Percentiles rank a stretch among this genome's conserved stretches.
Evolutionary conservation across 2,113 vertebrate species (phyloP).

Genomic region (Chunga burmeisteri): DNA sequence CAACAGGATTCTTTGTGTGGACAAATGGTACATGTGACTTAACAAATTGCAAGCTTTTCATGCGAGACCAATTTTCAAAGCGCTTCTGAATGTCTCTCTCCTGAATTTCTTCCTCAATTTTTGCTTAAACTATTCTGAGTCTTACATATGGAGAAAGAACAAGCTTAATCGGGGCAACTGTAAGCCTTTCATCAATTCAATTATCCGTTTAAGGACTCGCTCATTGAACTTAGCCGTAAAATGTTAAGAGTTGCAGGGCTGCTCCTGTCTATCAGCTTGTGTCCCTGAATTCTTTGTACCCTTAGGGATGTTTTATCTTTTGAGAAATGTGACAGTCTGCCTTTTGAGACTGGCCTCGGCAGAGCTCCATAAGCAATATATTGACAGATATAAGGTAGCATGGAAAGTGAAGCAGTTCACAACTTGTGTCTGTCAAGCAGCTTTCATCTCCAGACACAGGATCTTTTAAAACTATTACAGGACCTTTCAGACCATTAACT

Average conservation of each 20-base stretch:
- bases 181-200: slow-evolving; percentile 45
- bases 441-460: not conserved
- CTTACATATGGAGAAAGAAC: slow-evolving; percentile 9
- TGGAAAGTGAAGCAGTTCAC: not conserved
- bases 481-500: not conserved
- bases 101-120: slow-evolving; percentile 13
- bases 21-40: not conserved
- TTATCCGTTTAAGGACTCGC: slow-evolving; percentile 15
- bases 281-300: slow-evolving; percentile 36
- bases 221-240: slow-evolving; percentile 46
- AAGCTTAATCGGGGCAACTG: not conserved
- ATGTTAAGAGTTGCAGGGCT: not conserved
- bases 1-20: not conserved
- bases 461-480: not conserved
- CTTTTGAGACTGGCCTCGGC: slow-evolving; percentile 16
- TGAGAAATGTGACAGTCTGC: slow-evolving; percentile 29
- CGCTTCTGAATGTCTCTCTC: not conserved
- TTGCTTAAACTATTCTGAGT: not conserved
- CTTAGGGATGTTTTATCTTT: slow-evolving; percentile 36
- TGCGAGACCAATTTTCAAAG: not conserved
- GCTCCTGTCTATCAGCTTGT: slow-evolving; percentile 31
- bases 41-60: not conserved
- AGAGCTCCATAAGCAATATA: slow-evolving; percentile 25
- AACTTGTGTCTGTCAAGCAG: not conserved
- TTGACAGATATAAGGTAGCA: not conserved